Evolutionary conservation across 92 coral and sea anemone genomes (phyloP).

Genomic region (Montipora capitata): DNA sequence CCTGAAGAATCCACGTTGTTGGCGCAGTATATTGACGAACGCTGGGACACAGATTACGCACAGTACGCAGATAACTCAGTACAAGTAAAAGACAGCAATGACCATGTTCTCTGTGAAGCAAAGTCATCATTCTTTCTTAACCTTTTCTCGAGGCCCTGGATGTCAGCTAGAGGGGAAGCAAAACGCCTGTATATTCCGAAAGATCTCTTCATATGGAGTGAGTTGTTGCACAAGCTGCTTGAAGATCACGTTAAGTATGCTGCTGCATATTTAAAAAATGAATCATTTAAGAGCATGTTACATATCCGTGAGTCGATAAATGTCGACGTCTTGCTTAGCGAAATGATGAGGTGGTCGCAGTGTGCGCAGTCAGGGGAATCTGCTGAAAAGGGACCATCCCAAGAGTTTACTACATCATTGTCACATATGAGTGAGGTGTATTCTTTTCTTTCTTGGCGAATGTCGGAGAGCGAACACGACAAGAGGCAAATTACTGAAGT

Average conservation of each 20-base stretch:
- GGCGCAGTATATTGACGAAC: conserved; percentile 85
- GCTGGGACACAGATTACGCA: conserved; percentile 81
- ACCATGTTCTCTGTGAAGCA: conserved; percentile 62
- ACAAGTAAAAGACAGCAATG: conserved; percentile 73
- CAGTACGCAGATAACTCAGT: conserved; percentile 69
- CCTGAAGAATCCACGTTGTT: conserved; percentile 68
- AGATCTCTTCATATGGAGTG: conserved; percentile 59
- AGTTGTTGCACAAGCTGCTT: conserved; percentile 52
- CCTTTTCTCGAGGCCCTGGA: conserved; percentile 80
- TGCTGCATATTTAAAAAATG: conserved; percentile 55
- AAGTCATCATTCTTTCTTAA: conserved; percentile 78
- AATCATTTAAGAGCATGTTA: conserved; percentile 65
- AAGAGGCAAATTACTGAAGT: conserved; percentile 51
- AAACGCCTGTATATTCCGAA: conserved; percentile 40
- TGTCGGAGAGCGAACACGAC: conserved; percentile 23
- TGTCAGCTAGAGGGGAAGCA: conserved; percentile 50
- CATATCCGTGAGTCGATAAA: conserved; percentile 60
- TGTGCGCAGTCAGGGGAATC: conserved; percentile 10
- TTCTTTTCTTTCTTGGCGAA: conserved; percentile 53
- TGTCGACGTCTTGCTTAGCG: conserved; percentile 74
- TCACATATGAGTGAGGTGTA: conserved; percentile 86
- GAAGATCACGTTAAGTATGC: conserved; percentile 75
- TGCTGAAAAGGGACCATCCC: conserved; percentile 19
- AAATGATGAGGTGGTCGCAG: conserved; percentile 78
- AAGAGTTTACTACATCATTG: conserved; percentile 73